phyloP scores from a whole-genome alignment of 2,888 invertebrate genomes.

The Coenonympha glycerion region DNA sequence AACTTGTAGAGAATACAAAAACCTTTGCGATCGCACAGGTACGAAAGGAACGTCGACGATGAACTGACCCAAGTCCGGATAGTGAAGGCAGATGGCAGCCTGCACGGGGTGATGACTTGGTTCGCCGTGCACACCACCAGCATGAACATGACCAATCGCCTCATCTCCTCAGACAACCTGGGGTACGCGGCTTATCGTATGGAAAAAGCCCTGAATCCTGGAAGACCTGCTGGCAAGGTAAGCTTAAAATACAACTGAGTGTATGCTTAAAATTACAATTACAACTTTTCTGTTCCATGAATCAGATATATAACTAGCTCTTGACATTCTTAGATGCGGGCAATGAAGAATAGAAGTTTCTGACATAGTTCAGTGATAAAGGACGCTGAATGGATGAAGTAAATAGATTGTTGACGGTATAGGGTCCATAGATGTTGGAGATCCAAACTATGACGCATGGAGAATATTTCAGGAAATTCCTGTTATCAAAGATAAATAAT shows the following conservation, averaged over 20 bases:
- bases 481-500: too few relatives aligned
- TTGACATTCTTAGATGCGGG: too few relatives aligned
- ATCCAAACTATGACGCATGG: too few relatives aligned
- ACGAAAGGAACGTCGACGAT: slow-evolving; percentile 81
- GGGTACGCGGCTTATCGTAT: slow-evolving; percentile 85
- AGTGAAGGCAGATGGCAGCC: slow-evolving; percentile 64
- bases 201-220: slow-evolving; percentile 80
- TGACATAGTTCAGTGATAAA: too few relatives aligned
- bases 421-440: too few relatives aligned
- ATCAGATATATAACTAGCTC: too few relatives aligned
- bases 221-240: slow-evolving; percentile 63
- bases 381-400: too few relatives aligned
- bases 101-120: slow-evolving; percentile 87
- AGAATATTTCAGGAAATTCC: too few relatives aligned
- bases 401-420: too few relatives aligned
- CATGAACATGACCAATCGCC: slow-evolving; percentile 88
- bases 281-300: not conserved
- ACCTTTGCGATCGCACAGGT: slow-evolving; percentile 67
- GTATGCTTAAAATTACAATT: not conserved
- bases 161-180: slow-evolving; percentile 88
- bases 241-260: too few relatives aligned
- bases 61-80: slow-evolving; percentile 83
- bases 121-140: slow-evolving; percentile 90
- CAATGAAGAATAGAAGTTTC: too few relatives aligned
- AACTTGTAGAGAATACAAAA: too few relatives aligned